phyloP scores from a whole-genome alignment of 2,888 invertebrate genomes.

The Lomographa bimaculata region DNA sequence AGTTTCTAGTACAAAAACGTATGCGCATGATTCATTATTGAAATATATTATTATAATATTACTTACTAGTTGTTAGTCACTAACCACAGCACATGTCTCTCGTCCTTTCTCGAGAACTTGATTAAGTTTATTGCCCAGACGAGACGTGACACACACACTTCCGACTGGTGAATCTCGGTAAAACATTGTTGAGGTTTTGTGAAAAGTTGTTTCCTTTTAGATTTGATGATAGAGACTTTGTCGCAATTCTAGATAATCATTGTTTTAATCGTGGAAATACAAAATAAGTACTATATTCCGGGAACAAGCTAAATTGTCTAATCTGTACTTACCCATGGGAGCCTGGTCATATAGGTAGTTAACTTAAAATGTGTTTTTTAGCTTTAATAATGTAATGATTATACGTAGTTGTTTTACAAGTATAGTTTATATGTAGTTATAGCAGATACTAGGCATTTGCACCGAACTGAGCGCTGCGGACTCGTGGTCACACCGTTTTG shows the following conservation, averaged over 20 bases:
- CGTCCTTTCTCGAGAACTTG: constrained; percentile 62
- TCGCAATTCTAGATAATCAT: no score
- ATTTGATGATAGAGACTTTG: constrained; percentile 13
- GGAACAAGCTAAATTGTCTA: no score
- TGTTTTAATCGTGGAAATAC: background rate
- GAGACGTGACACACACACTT: constrained; percentile 53
- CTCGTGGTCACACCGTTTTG: no score
- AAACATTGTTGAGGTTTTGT: constrained; percentile 3
- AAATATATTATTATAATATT: constrained; percentile 47
- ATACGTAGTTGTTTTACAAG: no score
- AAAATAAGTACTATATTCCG: no score
- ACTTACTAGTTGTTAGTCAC: constrained; percentile 54
- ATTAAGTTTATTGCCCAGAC: constrained; percentile 61
- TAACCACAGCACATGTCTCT: constrained; percentile 63
- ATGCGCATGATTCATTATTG: constrained; percentile 50
- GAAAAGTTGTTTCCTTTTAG: constrained; percentile 24
- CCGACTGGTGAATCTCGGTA: constrained; percentile 31
- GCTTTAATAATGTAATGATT: no score
- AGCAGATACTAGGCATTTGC: no score
- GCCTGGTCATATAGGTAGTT: no score
- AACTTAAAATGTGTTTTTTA: no score
- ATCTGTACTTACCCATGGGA: no score
- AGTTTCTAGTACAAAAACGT: constrained; percentile 12
- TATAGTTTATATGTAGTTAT: no score
- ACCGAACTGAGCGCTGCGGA: no score